A percentile compares a stretch with the other conserved stretches of the same genome.
Conservation (phyloP, 2,797 vertebrate species). For the Allobates femoralis region DNA sequence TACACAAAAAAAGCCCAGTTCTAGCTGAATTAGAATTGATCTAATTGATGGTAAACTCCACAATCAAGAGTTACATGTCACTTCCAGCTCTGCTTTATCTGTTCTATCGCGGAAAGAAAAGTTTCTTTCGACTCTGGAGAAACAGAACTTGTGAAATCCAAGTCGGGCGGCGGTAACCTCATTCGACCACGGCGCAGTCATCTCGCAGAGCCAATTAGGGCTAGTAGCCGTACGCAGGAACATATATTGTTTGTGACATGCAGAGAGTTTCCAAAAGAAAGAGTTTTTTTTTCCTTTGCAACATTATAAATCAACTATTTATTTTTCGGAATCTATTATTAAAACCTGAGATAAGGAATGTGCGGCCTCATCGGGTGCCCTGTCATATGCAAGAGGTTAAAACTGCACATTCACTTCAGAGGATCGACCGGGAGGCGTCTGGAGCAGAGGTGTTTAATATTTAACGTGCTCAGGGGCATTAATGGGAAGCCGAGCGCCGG, state of each 20-base stretch:
- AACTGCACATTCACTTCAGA: neutral
- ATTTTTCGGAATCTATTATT: slow-evolving; percentile 17
- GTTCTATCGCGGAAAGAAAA: neutral
- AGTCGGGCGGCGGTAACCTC: neutral
- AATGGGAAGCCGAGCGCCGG: neutral
- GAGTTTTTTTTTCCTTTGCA: neutral
- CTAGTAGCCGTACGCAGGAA: neutral
- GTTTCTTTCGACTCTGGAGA: neutral
- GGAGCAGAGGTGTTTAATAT: slow-evolving; percentile 38
- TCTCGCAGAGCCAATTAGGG: neutral
- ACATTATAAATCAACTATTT: neutral
- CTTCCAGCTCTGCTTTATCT: neutral
- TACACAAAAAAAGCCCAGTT: too few relatives aligned
- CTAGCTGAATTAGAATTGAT: too few relatives aligned
- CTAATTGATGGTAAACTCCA: too few relatives aligned
- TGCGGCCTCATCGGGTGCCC: neutral
- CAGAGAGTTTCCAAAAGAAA: neutral
- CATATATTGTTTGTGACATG: neutral
- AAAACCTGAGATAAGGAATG: neutral
- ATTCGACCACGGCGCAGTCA: neutral
- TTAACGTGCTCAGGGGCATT: slow-evolving; percentile 9
- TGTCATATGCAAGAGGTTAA: neutral
- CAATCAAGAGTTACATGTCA: too few relatives aligned
- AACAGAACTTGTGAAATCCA: neutral
- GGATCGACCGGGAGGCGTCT: neutral